Conservation (phyloP, 2,113 vertebrate genomes). For the Naja naja region DNA sequence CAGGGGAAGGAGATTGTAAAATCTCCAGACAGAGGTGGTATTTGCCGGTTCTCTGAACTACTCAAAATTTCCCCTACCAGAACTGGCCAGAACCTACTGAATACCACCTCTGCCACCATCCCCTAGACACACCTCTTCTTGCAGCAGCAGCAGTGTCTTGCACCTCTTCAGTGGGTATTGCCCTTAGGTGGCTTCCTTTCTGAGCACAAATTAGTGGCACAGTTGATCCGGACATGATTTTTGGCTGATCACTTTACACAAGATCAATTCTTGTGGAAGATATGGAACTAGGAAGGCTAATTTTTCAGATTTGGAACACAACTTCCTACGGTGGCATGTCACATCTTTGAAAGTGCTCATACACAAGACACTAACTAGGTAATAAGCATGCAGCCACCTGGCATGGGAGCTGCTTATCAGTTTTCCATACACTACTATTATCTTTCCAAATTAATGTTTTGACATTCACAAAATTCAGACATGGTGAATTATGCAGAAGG, state of each 20-base stretch:
- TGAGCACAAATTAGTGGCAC: neutral
- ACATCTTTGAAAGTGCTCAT: neutral
- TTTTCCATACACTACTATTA: neutral
- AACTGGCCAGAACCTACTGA: too few species aligned
- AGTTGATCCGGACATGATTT: neutral
- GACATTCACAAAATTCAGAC: neutral
- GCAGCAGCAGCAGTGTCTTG: neutral
- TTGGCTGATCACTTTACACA: neutral
- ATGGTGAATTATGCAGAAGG: neutral
- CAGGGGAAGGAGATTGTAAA: too few species aligned
- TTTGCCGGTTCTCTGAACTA: too few species aligned
- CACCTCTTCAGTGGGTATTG: neutral
- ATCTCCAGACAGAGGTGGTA: too few species aligned
- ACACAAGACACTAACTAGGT: neutral
- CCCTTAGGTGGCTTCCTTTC: neutral
- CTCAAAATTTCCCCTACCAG: too few species aligned
- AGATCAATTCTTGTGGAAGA: neutral
- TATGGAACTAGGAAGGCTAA: neutral
- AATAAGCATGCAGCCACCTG: neutral
- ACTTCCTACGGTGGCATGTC: neutral
- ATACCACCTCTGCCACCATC: neutral
- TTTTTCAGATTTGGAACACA: neutral
- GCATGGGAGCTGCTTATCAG: neutral
- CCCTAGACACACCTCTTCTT: neutral
- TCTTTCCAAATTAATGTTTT: neutral